Evolutionary conservation across 2,888 invertebrate genomes (phyloP).

Genomic region (Rhimphoctona megacephalus): DNA sequence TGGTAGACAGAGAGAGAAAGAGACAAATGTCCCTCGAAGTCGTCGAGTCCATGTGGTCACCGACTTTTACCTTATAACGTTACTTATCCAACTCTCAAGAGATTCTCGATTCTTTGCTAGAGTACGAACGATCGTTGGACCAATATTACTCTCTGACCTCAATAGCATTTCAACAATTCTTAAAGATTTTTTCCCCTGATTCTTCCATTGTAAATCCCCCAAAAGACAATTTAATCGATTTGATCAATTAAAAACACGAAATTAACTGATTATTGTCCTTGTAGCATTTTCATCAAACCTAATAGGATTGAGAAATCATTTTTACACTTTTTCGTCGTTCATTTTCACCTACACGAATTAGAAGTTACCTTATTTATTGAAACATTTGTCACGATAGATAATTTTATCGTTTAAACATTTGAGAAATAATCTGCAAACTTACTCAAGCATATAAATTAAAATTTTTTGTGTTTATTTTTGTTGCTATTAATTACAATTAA

Average conservation of each 20-base stretch:
- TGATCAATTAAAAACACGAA: neutral
- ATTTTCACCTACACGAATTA: neutral
- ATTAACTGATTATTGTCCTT: neutral
- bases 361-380: no score
- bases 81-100: conserved; percentile 21
- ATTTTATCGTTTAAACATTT: neutral
- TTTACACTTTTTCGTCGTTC: neutral
- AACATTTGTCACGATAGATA: no score
- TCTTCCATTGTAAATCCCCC: neutral
- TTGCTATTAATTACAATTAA: neutral
- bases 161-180: conserved; percentile 40
- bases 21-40: conserved; percentile 18
- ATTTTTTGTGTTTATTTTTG: neutral
- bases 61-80: conserved; percentile 60
- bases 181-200: neutral
- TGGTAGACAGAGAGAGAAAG: conserved; percentile 14
- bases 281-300: neutral
- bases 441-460: neutral
- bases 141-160: conserved; percentile 31
- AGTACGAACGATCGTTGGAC: conserved; percentile 39
- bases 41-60: conserved; percentile 52
- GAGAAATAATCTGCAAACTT: neutral
- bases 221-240: neutral
- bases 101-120: conserved; percentile 47
- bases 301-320: neutral